Base-by-base conservation (phyloP, 1,140 invertebrate species). In the Bradynema listronoti region DNA sequence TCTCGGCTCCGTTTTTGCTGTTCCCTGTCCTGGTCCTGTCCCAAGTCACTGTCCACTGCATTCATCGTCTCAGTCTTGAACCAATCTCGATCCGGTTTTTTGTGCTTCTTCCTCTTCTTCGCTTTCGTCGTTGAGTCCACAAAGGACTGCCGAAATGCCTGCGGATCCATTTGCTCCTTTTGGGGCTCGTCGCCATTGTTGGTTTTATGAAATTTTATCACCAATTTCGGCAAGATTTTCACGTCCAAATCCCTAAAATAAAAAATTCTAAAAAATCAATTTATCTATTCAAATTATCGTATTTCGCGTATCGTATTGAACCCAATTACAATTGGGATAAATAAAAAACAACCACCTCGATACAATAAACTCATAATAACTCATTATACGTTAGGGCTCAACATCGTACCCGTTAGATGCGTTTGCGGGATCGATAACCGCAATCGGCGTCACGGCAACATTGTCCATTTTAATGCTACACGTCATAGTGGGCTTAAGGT, bases 21-120 rank as follows among this genome's bases (percentile, higher is more conserved):
- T 61, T 53, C 63, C 24, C 7, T 60, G 2, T 65, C 25, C n/a
- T 34, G 30, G 4, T 61, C 45, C 25, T 24, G 61, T 11, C 24
- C 19, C 14, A 11, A 19, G 16, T 60, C 2, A 29, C 19, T 27
- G 49, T 6, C 32, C 42, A 32, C 43, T 34, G n/a, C 16, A 24
- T 30, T n/a, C n/a, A 22, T 42, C 39, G 27, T 36, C 30, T n/a
- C 27, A 43, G 47, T 43, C 29, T 58, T 45, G 24, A 30, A 32
- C 59, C 59, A 61, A 32, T 61, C 59, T 6, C 27, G 45, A 6
- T 61, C 57, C 25, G 25, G 42, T 36, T 53, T 56, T 7, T 54
- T 50, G 36, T 61, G 57, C 29, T 61, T 61, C 16, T 47, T 39
- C 30, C 50, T 61, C 36, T 61, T 61, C 59, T 62, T 55, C 30